Conservation (phyloP, 2,888 invertebrate genomes). For the Temnothorax ravouxi region DNA sequence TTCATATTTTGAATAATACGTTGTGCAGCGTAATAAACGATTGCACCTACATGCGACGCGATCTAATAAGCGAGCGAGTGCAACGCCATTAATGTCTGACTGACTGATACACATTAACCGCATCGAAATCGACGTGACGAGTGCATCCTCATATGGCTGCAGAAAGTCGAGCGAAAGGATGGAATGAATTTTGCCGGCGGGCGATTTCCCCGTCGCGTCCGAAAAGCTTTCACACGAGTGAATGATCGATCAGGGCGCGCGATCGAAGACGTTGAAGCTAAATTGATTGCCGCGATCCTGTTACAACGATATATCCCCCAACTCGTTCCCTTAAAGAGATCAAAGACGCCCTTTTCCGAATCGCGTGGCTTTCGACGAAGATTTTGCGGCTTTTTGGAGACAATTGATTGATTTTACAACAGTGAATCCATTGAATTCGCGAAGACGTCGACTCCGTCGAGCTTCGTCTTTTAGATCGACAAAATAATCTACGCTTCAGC, state of each 20-base stretch:
- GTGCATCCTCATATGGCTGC: slow-evolving; percentile 60
- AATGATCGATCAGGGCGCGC: slow-evolving; percentile 53
- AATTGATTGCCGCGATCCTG: slow-evolving; percentile 62
- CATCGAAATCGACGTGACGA: not conserved
- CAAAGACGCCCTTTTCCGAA: slow-evolving; percentile 12
- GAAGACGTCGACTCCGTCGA: not conserved
- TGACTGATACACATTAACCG: not conserved
- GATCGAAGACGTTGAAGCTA: slow-evolving; percentile 48
- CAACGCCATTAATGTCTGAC: not conserved
- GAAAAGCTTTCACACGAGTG: slow-evolving; percentile 66
- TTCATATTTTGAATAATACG: not conserved
- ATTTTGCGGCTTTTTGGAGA: slow-evolving; percentile 3
- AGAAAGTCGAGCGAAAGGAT: slow-evolving; percentile 66
- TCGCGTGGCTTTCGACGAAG: not conserved
- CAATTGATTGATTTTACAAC: slow-evolving; percentile 11
- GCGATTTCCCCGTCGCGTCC: slow-evolving; percentile 68
- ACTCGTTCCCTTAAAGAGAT: not conserved
- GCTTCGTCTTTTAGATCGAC: not conserved
- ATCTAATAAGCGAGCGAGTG: not conserved
- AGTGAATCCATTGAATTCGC: slow-evolving; percentile 21
- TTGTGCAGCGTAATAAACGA: not conserved
- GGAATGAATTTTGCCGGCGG: slow-evolving; percentile 56
- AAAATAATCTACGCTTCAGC: slow-evolving; percentile 8
- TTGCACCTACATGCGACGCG: not conserved
- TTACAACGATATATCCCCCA: slow-evolving; percentile 32